phyloP scores from a whole-genome alignment of 2,888 invertebrate species.

The Pemphredon lugubris region DNA sequence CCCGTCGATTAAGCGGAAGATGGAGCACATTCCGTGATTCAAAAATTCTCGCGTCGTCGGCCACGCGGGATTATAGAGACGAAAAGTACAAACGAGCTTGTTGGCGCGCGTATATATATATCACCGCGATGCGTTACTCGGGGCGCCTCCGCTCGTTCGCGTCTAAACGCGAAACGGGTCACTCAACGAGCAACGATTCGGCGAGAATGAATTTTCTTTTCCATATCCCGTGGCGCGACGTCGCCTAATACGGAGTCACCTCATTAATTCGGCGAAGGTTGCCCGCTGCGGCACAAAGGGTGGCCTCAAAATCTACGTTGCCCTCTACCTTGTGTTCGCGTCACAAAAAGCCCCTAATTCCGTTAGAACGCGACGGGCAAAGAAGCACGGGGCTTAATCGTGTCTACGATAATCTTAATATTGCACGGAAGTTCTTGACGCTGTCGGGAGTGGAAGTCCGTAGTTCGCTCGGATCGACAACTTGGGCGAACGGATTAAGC shows the following conservation, averaged over 20 bases:
- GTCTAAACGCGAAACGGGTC: constrained; percentile 24
- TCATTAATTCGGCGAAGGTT: constrained; percentile 47
- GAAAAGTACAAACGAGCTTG: constrained; percentile 16
- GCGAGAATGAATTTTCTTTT: constrained; percentile 35
- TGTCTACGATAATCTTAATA: neutral
- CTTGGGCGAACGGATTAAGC: too few relatives aligned
- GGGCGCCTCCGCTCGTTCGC: constrained; percentile 2
- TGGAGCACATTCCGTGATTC: constrained; percentile 28
- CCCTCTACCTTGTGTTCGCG: too few relatives aligned
- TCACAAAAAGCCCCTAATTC: constrained; percentile 23
- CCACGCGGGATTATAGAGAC: constrained; percentile 13
- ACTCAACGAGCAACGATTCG: constrained; percentile 41
- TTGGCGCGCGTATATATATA: constrained; percentile 4
- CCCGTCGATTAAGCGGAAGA: constrained; percentile 52
- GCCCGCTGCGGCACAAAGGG: constrained; percentile 5
- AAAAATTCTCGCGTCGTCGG: constrained; percentile 31
- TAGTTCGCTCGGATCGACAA: too few relatives aligned
- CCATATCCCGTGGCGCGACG: constrained; percentile 8
- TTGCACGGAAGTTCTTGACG: too few relatives aligned
- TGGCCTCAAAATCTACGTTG: constrained; percentile 25
- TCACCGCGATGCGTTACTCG: constrained; percentile 6
- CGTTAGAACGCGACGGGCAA: neutral
- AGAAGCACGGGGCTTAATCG: neutral
- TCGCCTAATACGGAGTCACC: constrained; percentile 36
- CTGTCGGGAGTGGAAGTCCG: too few relatives aligned